Percentiles rank a stretch among this genome's conserved stretches.
These are phyloP conservation scores for Columba janthina DNA, from an alignment of 2,113 vertebrate species.

Conservation along the genomic window DNA sequence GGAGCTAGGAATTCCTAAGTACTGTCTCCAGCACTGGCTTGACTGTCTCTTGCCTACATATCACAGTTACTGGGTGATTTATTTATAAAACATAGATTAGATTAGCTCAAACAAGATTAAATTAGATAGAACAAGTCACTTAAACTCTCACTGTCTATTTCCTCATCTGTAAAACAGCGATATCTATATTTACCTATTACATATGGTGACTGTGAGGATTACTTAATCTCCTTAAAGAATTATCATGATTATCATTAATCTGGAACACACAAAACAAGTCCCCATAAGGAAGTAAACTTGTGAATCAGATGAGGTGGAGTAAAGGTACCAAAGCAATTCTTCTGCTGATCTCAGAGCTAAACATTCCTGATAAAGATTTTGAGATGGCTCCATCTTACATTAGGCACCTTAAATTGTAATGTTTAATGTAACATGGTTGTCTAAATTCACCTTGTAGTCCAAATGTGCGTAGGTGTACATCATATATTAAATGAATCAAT, in stretches of 20 bases:
- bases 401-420: neutral
- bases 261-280: slow-evolving; percentile 46
- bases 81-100: slow-evolving; percentile 67
- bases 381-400: neutral
- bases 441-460: neutral
- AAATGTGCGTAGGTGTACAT: neutral
- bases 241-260: slow-evolving; percentile 63
- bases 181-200: slow-evolving; percentile 46
- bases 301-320: slow-evolving; percentile 30
- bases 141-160: slow-evolving; percentile 53
- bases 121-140: slow-evolving; percentile 60
- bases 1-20: slow-evolving; percentile 24
- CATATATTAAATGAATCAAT: neutral
- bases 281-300: slow-evolving; percentile 31
- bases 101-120: slow-evolving; percentile 63
- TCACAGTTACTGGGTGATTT: slow-evolving; percentile 48
- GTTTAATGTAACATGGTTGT: neutral
- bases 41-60: slow-evolving; percentile 23
- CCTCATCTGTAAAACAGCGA: slow-evolving; percentile 33
- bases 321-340: slow-evolving; percentile 25
- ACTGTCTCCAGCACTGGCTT: neutral
- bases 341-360: neutral
- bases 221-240: slow-evolving; percentile 61
- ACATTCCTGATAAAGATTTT: neutral
- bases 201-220: slow-evolving; percentile 36